phyloP scores from a whole-genome alignment of 1,140 invertebrate species.

The Panagrolaimus sp. region DNA sequence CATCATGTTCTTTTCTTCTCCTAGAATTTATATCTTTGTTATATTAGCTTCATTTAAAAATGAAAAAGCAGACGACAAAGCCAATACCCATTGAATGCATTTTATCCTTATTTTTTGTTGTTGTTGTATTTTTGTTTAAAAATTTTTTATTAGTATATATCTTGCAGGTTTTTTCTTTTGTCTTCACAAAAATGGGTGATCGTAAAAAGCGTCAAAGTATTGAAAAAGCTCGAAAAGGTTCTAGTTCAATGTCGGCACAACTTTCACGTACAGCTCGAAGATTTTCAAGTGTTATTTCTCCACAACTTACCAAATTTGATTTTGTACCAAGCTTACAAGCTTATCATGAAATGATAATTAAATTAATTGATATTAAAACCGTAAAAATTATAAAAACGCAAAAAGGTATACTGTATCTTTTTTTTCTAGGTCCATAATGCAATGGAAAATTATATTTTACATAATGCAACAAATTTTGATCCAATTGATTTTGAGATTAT shows the following conservation, averaged over 20 bases:
- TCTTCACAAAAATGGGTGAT: neutral
- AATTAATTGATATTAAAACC: conserved; percentile 35
- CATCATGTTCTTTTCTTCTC: too few relatives aligned
- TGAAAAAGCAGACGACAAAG: too few relatives aligned
- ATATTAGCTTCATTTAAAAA: too few relatives aligned
- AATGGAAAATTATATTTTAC: conserved; percentile 46
- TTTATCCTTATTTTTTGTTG: too few relatives aligned
- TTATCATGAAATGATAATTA: conserved; percentile 25
- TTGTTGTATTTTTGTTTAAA: too few relatives aligned
- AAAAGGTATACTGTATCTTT: neutral
- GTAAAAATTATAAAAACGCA: conserved; percentile 12
- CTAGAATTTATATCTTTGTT: too few relatives aligned
- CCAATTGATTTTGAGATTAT: conserved; percentile 50
- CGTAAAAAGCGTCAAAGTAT: neutral
- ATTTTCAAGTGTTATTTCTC: conserved; percentile 48
- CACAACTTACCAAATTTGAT: conserved; percentile 51
- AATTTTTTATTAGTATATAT: too few relatives aligned
- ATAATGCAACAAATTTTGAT: conserved; percentile 44
- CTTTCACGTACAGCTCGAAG: conserved; percentile 38
- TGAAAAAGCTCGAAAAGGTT: conserved; percentile 37
- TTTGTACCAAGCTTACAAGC: conserved; percentile 34
- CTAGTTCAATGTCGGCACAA: conserved; percentile 40
- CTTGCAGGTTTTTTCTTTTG: too few relatives aligned
- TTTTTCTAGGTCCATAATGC: conserved; percentile 36
- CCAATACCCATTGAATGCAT: too few relatives aligned